Evolutionary conservation across 2,113 vertebrate species (phyloP), one percentile per base, ranked within the genome.

Genomic region (Brevimyrus niger): DNA sequence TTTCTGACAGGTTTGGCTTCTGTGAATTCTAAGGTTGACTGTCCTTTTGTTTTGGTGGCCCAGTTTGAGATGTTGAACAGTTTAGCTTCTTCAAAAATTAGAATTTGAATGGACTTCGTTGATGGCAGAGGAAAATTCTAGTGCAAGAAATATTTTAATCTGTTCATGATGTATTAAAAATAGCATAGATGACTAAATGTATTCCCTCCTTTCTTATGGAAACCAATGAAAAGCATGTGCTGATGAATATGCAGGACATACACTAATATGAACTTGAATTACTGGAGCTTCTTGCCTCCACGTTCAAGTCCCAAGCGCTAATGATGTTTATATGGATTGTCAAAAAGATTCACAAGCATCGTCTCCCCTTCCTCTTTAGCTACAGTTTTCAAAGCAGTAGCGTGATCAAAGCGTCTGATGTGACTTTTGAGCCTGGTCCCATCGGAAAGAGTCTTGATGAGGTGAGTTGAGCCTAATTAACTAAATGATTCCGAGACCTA

Each of bases 331-430:
- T 38, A 38, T 38, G 27, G 35, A 73, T 73, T 76, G 69, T 76
- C 69, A 38, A 42, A 80, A 42, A 2, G 35, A 38, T 42, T 69
- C 10, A 9, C 42, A 80, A 80, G 19, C 73, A 19, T 42, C 42
- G 4, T 42, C 82, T 42, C 31, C 88, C 88, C 47, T 47, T 94
- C 58, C 5, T 73, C 50, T 51, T 47, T 91, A 99, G 98, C 92
- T 99, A 99, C 76, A 21, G 95, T 86, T 94, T 99, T 88, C 91
- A 94, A 94, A 95, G 91, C 23, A 92, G 95, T 89, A 93, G 85
- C 0, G 86, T 95, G 90, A 89, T 96, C 90, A 95, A 94, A 91
- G 96, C 96, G 6, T 95, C 96, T 48, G 91, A 94, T 21, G 53
- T 98, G 89, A 89, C 91, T 61, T 97, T 98, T 94, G 92, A 96